A percentile compares a stretch with the other conserved stretches of the same genome.
These are phyloP conservation scores for Andrena flavipes DNA, from an alignment of 2,888 invertebrate genomes.

Conservation along the genomic window DNA sequence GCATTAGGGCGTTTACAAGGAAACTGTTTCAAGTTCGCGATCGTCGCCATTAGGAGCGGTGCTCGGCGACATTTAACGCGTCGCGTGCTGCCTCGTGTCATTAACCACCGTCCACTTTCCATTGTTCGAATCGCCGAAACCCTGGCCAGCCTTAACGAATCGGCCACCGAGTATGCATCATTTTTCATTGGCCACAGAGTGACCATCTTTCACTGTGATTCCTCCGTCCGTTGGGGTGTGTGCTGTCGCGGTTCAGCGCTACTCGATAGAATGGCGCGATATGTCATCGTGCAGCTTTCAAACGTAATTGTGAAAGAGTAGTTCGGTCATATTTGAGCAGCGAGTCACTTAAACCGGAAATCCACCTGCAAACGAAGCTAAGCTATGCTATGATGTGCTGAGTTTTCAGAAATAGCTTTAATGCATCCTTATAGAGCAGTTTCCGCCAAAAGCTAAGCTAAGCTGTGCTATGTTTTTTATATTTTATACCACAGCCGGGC, in stretches of 20 bases:
- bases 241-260: neutral
- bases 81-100: constrained; percentile 59
- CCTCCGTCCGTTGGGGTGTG: neutral
- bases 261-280: constrained; percentile 1
- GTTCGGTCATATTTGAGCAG: no score
- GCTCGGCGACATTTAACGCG: constrained; percentile 27
- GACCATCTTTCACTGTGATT: neutral
- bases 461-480: no score
- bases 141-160: constrained; percentile 43
- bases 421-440: no score
- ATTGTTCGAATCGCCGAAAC: constrained; percentile 45
- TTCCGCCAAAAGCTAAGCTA: no score
- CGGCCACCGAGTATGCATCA: constrained; percentile 33
- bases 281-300: no score
- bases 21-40: constrained; percentile 47
- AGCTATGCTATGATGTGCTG: no score
- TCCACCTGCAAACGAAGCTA: no score
- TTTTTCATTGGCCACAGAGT: neutral
- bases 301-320: no score
- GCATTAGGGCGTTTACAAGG: constrained; percentile 53
- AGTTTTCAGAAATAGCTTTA: no score
- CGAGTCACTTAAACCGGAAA: no score
- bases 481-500: no score
- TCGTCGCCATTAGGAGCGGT: constrained; percentile 7
- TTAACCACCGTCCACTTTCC: constrained; percentile 39